These are phyloP conservation scores for Lasioglossum marginatum DNA, from an alignment of 2,888 invertebrate genomes.

Conservation along the genomic window DNA sequence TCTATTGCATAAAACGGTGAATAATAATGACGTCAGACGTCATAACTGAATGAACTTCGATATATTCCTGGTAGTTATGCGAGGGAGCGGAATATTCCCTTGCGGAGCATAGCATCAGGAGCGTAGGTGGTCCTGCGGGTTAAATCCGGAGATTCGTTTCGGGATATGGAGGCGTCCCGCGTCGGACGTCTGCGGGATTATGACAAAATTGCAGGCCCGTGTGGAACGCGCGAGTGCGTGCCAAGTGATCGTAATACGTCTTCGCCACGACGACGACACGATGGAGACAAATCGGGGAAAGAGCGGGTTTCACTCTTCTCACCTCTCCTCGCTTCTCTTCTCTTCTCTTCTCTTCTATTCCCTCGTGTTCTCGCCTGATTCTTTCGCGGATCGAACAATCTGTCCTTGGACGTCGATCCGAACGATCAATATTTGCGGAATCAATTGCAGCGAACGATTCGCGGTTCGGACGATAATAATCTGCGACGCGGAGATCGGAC, in stretches of 20 bases:
- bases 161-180: slow-evolving; percentile 37
- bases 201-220: slow-evolving; percentile 48
- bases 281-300: slow-evolving; percentile 70
- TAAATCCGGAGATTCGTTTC: slow-evolving; percentile 49
- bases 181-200: slow-evolving; percentile 46
- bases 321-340: background rate
- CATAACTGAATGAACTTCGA: background rate
- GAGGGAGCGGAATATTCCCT: slow-evolving; percentile 8
- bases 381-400: slow-evolving; percentile 17
- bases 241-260: slow-evolving; percentile 66
- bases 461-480: slow-evolving; percentile 30
- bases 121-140: slow-evolving; percentile 50
- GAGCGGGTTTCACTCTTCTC: background rate
- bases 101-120: background rate
- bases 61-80: background rate
- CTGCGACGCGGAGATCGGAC: slow-evolving; percentile 6
- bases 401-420: slow-evolving; percentile 73
- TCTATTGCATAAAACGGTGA: background rate
- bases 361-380: background rate
- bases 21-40: background rate
- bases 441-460: slow-evolving; percentile 68
- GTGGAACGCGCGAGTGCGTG: slow-evolving; percentile 44
- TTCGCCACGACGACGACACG: slow-evolving; percentile 58
- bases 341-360: background rate
- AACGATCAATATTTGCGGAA: slow-evolving; percentile 75